Base-by-base conservation (phyloP, 2,113 vertebrate genomes). In the Callipepla squamata region DNA sequence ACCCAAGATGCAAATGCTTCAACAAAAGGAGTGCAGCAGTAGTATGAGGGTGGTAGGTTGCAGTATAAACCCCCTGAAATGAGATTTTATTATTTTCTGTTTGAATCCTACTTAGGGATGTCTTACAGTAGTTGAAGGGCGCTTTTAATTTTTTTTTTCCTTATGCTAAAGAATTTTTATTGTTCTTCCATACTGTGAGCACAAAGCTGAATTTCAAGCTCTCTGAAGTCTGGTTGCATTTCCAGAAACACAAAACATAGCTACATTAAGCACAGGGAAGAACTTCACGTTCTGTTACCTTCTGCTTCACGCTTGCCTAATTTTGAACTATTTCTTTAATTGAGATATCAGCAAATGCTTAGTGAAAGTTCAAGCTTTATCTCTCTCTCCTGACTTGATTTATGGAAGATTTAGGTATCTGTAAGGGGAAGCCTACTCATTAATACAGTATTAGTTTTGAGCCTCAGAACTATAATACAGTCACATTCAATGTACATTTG, bases 261-360 rank as follows among this genome's bases (percentile, higher is more conserved):
- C 48, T 66, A 55, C 6, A n/a, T 11, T 11, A 79, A 79, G 53
- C 17, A 61, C 2, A 85, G 65, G 16, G 77, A 42, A 87, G 40
- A 90, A 50, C 21, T 47, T 45, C 51, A 77, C 45, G 65, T 89
- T 57, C 44, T 79, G 26, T 38, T 47, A 1, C 45, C 22, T 50
- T 80, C 45, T 59, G 4, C 58, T 69, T 48, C 32, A 58, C 2
- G 10, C 13, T 25, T n/a, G 26, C 13, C 14, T 26, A 53, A 32
- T 30, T 65, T 68, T 68, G 36, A 53, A 18, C 50, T 13, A 58
- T 86, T 48, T 81, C 65, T 80, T 45, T 1, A 47, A 42, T 57
- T 75, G 40, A 63, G 42, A 1, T 50, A 69, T 48, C 51, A 69
- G 50, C 19, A 48, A 81, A 21, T 0, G 0, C 9, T 72, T 75